Conservation (phyloP, 2,113 vertebrate genomes). For the Chamaea fasciata region DNA sequence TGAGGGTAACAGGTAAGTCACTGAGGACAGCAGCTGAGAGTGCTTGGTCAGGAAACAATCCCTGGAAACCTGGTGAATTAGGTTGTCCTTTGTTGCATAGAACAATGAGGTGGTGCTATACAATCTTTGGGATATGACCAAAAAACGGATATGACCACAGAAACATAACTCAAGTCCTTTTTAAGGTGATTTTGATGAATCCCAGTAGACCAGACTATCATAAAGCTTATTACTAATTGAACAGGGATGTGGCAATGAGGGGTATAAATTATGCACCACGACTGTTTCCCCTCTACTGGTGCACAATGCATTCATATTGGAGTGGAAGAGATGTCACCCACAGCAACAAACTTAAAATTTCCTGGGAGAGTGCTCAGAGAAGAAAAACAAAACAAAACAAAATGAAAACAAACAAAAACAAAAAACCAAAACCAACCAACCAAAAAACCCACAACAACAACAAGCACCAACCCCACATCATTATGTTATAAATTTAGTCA, state of each 20-base stretch:
- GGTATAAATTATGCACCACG: neutral
- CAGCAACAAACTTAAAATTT: neutral
- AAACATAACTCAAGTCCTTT: neutral
- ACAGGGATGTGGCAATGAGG: neutral
- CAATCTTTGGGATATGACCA: fast-evolving
- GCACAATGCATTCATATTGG: neutral
- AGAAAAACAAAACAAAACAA: too few relatives aligned
- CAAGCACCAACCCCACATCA: fast-evolving
- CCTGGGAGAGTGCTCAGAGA: neutral
- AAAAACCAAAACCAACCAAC: neutral
- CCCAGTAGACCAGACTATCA: neutral
- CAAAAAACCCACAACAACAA: too few relatives aligned
- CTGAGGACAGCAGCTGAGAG: neutral
- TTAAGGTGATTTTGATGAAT: neutral
- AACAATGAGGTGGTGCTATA: neutral
- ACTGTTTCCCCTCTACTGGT: neutral
- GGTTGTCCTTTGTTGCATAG: neutral
- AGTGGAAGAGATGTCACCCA: neutral
- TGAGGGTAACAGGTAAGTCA: neutral
- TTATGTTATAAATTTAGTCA: neutral
- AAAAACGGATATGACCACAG: neutral
- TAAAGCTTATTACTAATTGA: neutral
- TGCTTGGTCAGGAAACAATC: neutral
- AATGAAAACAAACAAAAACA: neutral
- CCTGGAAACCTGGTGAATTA: too few relatives aligned